Base-by-base conservation (phyloP, 2,888 invertebrate species). In the Zonitis immaculata region DNA sequence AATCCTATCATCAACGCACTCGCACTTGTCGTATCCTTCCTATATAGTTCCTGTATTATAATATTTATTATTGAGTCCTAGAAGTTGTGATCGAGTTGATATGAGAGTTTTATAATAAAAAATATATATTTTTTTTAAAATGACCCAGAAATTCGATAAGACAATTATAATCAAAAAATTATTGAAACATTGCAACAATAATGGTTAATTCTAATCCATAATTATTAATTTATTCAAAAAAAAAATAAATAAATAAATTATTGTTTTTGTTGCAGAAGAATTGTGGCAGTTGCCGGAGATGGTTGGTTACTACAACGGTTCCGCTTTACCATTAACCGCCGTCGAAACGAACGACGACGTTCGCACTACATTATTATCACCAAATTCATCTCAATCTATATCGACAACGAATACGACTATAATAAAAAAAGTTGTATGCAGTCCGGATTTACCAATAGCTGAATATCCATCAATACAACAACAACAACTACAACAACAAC, bases 391-490 rank as follows among this genome's bases (percentile, higher is more conserved):
- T 2, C 14, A 6, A 32, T 14, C 14, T 14, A 14, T 14, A 32
- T 7, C 32, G 3, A 5, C 32, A 32, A 14, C 32, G 12, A 32
- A 6, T 7, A 16, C 6, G 8, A 4, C 35, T 18, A 35, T 16
- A 16, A 35, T 67, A 5, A 81, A 81, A 59, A 79, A 79, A 53
- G 75, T 83, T 16, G 82, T 83, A 20, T 83, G 82, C 71, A 82
- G 81, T 64, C 83, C 83, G 6, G 83, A 83, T 62, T 68, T 83
- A 51, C 79, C 80, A 6, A 77, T 80, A 2, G 76, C 73, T 47
- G 69, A 73, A n/a, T 70, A 64, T 49, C 63, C 67, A 32, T 47
- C 32, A 32, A 43, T 22, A 42, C 26, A 25, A 43, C 44, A 14
- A 27, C 32, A 22, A 45, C 47, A 32, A 45, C 27, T 1, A 35